A percentile compares a stretch with the other conserved stretches of the same genome.
These are phyloP conservation scores for Tokudaia muenninki DNA, from an alignment of 2,797 vertebrate genomes.

Conservation along the genomic window DNA sequence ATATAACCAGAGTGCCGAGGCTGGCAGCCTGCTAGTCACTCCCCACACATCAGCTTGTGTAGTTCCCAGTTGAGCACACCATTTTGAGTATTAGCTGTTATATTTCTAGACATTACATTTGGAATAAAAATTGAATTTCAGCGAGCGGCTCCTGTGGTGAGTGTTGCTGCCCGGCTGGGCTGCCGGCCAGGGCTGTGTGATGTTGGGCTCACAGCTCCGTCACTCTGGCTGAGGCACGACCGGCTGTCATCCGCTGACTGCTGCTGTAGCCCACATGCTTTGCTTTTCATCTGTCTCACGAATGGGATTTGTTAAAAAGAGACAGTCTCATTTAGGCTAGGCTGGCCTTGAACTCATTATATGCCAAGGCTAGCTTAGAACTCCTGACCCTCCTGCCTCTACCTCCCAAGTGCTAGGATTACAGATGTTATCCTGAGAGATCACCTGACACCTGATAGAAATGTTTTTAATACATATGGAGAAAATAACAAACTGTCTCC, in stretches of 20 bases:
- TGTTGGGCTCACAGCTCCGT: not conserved
- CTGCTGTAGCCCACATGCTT: not conserved
- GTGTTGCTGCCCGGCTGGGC: not conserved
- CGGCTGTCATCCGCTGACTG: not conserved
- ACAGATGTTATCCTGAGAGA: not conserved
- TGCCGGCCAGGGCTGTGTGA: not conserved
- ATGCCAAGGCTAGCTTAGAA: not conserved
- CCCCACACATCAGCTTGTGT: constrained; percentile 77
- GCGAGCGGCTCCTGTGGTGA: constrained; percentile 37
- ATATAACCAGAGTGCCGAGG: constrained; percentile 80
- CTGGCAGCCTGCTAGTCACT: constrained; percentile 69
- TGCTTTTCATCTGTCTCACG: not conserved
- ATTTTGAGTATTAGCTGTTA: constrained; percentile 81
- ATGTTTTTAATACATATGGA: constrained; percentile 6
- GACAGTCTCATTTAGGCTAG: not conserved
- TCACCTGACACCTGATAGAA: not conserved
- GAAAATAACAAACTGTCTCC: not conserved
- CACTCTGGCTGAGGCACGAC: not conserved
- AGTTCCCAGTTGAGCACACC: constrained; percentile 64
- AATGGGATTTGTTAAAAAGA: not conserved
- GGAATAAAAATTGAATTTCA: constrained; percentile 87
- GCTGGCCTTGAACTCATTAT: not conserved
- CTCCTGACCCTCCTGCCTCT: not conserved
- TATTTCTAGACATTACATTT: constrained; percentile 85
- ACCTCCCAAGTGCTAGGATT: not conserved